These are phyloP conservation scores for Callorhinus ursinus DNA, from an alignment of 2,113 vertebrate species.

Conservation along the genomic window DNA sequence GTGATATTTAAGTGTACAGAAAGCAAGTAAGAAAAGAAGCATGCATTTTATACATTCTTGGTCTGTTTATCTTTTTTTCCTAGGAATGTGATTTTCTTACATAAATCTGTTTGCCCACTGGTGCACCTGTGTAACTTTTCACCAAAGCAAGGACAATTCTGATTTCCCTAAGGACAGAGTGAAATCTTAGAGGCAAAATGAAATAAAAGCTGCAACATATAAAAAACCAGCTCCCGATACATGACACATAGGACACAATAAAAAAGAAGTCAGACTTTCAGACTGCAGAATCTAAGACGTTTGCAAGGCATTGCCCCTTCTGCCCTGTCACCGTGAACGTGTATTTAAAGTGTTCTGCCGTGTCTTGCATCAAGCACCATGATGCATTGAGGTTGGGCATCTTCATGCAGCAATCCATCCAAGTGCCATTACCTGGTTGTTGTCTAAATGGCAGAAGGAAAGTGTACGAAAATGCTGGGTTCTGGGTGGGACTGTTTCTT, in stretches of 20 bases:
- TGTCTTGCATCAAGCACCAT: rapidly evolving
- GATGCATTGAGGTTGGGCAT: not conserved
- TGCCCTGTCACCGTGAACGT: rapidly evolving
- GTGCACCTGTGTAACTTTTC: not conserved
- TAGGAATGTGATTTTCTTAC: slow-evolving; percentile 15
- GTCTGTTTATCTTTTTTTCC: not conserved
- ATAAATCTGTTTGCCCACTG: slow-evolving; percentile 34
- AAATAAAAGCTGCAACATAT: slow-evolving; percentile 6
- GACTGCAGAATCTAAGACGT: not conserved
- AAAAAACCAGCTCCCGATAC: slow-evolving; percentile 3
- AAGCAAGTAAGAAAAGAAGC: not conserved
- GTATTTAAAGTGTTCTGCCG: not conserved
- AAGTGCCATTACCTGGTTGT: not conserved
- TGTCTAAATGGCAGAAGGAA: not conserved
- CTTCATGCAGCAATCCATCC: not conserved
- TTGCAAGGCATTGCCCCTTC: not conserved
- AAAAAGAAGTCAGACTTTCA: not conserved
- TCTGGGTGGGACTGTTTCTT: not conserved
- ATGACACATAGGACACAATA: not conserved
- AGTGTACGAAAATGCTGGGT: not conserved
- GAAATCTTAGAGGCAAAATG: slow-evolving; percentile 10
- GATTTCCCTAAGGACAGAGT: slow-evolving; percentile 1
- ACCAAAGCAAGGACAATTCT: slow-evolving; percentile 16
- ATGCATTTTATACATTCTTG: not conserved
- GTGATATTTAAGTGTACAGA: slow-evolving; percentile 6